These are phyloP conservation scores for Gandaritis pyraliata DNA, from an alignment of 2,888 invertebrate genomes.

Conservation along the genomic window DNA sequence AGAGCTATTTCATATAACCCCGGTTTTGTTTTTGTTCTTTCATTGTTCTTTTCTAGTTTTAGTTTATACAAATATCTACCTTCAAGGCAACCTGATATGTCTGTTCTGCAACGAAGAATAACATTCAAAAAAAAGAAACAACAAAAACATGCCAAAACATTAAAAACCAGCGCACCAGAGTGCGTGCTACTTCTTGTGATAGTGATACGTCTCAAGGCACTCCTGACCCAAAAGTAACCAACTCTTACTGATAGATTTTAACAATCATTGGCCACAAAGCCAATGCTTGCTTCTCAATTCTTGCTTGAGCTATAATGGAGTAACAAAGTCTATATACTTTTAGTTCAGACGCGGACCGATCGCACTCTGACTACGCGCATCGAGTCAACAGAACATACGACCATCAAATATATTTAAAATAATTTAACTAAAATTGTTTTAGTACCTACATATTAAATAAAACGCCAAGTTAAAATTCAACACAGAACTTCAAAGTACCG, in stretches of 20 bases:
- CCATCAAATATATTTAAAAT: constrained; percentile 36
- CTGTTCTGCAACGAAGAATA: constrained; percentile 3
- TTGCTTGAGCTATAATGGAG: not conserved
- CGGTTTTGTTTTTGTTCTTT: no score
- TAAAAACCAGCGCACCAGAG: not conserved
- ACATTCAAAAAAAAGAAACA: constrained; percentile 6
- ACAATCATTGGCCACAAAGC: no score
- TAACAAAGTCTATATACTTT: no score
- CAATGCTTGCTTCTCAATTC: not conserved
- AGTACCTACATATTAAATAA: constrained; percentile 54
- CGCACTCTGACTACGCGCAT: constrained; percentile 1
- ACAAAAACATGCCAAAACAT: constrained; percentile 9
- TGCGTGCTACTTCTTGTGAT: no score
- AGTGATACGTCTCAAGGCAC: no score
- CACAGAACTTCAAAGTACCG: constrained; percentile 49
- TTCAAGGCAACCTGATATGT: constrained; percentile 8
- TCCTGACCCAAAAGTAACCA: no score
- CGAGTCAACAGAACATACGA: constrained; percentile 9
- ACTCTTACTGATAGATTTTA: no score
- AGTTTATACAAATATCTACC: not conserved
- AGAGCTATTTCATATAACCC: no score
- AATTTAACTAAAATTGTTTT: constrained; percentile 56
- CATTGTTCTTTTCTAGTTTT: no score
- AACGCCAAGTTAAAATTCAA: constrained; percentile 63
- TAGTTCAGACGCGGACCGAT: not conserved